Conservation (phyloP, 2,113 vertebrate genomes). For the Amia ocellicauda region DNA sequence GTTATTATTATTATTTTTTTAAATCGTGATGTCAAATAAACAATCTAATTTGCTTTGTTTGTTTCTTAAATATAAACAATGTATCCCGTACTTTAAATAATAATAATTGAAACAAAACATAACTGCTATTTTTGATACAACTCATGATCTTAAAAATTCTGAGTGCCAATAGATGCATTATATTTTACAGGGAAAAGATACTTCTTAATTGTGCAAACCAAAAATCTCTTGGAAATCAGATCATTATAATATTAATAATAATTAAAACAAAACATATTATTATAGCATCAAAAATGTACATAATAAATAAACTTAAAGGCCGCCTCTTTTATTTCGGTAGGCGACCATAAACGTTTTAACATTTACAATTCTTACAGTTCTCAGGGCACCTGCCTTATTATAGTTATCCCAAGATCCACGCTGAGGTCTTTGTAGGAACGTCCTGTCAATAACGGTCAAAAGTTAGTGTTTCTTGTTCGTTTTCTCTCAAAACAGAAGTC, state of each 20-base stretch:
- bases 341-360: constrained; percentile 78
- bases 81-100: constrained; percentile 64
- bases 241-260: constrained; percentile 54
- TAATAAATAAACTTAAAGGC: constrained; percentile 89
- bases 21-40: constrained; percentile 54
- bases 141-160: constrained; percentile 42
- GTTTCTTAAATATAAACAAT: constrained; percentile 61
- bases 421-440: constrained; percentile 46
- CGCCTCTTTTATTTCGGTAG: constrained; percentile 66
- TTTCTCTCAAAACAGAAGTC: constrained; percentile 45
- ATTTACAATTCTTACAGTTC: constrained; percentile 90
- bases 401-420: constrained; percentile 55
- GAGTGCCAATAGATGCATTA: constrained; percentile 48
- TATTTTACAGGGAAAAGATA: constrained; percentile 57
- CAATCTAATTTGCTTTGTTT: constrained; percentile 51
- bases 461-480: constrained; percentile 39
- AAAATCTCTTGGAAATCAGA: constrained; percentile 65
- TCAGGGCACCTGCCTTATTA: constrained; percentile 67
- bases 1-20: constrained; percentile 8
- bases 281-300: constrained; percentile 80
- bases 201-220: constrained; percentile 76
- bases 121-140: constrained; percentile 50
- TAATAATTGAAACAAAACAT: constrained; percentile 50
- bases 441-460: constrained; percentile 51
- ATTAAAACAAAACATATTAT: constrained; percentile 72